Evolutionary conservation across 2,797 vertebrate genomes (phyloP), one percentile per base, ranked within the genome.

Genomic region (Heterohyrax brucei): DNA sequence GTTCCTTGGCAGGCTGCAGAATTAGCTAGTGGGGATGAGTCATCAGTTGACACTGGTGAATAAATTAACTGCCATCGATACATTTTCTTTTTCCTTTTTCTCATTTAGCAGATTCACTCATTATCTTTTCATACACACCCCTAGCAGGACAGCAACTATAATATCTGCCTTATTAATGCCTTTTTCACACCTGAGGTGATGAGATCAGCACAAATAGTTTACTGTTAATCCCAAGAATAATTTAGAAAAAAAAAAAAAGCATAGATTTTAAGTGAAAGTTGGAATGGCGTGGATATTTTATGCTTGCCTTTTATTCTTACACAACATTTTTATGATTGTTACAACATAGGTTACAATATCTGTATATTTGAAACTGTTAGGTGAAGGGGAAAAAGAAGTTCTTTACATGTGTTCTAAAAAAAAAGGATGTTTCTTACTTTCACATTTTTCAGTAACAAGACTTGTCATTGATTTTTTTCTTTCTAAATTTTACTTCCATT

Each of bases 21-120:
- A 87, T 92, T 95, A 95, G 72, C 80, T 91, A 50, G 4, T 81
- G 33, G 50, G 21, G 66, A 95, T 96, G 91, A 95, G 72, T 96
- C 95, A 97, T 96, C 70, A 89, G 7, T 66, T 87, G 89, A 88
- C 87, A 92, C 80, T 89, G 76, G 87, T 88, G 93, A 95, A 95
- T 46, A 95, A 96, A 72, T 3, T 77, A 94, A 93, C 94, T 92
- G 62, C 68, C 24, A 85, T 85, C 59, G 5, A 95, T 91, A 50
- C 39, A 76, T 56, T 80, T 61, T 68, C 82, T 75, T 72, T 33
- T 22, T 14, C 13, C 18, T 13, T 84, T 88, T 70, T 89, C 78
- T n/a, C n/a, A 89, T 96, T 93, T 93, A 94, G 33, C 30, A 93
- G 22, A 88, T 94, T 87, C 76, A 78, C 77, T 96, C 77, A 89